phyloP scores from a whole-genome alignment of 2,888 invertebrate species.

The Strigamia transsilvanica region DNA sequence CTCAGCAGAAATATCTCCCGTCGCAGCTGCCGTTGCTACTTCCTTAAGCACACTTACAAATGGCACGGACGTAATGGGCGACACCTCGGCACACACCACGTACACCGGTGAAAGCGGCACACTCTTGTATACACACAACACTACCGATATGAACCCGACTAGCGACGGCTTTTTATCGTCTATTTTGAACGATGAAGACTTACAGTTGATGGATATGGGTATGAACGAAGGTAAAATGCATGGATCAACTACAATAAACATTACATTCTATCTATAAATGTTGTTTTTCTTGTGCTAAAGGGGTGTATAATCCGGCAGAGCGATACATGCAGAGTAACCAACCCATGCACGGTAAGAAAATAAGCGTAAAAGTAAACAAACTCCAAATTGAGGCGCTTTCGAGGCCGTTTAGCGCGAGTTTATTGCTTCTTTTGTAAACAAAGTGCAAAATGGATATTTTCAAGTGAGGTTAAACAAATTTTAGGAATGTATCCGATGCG shows the following conservation, averaged over 20 bases:
- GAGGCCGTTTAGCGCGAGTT: too few species aligned
- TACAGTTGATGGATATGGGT: constrained; percentile 91
- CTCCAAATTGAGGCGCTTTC: too few species aligned
- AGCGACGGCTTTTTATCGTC: constrained; percentile 85
- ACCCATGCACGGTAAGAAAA: constrained; percentile 2
- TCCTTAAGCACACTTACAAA: constrained; percentile 79
- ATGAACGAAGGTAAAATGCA: constrained; percentile 63
- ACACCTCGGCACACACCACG: constrained; percentile 65
- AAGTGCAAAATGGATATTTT: not conserved
- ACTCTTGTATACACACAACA: constrained; percentile 73
- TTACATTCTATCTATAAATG: not conserved
- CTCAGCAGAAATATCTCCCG: constrained; percentile 60
- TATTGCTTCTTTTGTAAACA: too few species aligned
- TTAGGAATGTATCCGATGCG: constrained; percentile 31
- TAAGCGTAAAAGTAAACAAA: not conserved
- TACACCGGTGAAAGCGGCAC: constrained; percentile 74
- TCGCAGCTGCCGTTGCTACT: constrained; percentile 69
- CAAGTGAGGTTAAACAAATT: not conserved
- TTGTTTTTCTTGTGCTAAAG: not conserved
- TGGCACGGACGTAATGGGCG: constrained; percentile 74
- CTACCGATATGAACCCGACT: constrained; percentile 62
- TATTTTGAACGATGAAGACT: constrained; percentile 85
- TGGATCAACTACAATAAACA: not conserved
- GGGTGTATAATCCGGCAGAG: not conserved
- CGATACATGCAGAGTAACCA: constrained; percentile 13